These are phyloP conservation scores for Stomatorhinus walkeri DNA, from an alignment of 2,797 vertebrate genomes.

Conservation along the genomic window DNA sequence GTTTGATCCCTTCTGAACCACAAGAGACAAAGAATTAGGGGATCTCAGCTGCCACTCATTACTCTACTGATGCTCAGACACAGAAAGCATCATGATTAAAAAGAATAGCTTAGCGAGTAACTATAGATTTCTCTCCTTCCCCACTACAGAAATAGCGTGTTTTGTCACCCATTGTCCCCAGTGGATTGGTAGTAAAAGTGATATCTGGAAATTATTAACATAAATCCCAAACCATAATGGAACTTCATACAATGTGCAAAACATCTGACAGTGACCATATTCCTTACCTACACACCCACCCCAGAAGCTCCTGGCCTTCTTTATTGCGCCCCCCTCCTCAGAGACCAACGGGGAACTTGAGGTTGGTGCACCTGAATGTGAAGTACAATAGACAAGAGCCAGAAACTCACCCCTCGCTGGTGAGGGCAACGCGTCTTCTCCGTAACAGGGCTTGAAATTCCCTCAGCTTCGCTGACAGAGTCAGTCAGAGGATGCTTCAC, in stretches of 20 bases:
- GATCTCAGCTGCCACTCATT: background rate
- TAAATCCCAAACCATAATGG: background rate
- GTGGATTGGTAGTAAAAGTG: background rate
- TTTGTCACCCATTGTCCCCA: background rate
- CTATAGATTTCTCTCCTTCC: background rate
- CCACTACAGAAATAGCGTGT: background rate
- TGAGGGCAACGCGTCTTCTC: constrained; percentile 18
- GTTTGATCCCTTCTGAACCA: background rate
- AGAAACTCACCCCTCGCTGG: constrained; percentile 21
- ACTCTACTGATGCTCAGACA: background rate
- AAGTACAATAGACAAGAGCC: background rate
- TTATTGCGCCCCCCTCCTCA: background rate
- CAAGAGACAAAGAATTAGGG: background rate
- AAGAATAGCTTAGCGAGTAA: background rate
- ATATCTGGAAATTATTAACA: background rate
- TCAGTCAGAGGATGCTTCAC: constrained; percentile 43
- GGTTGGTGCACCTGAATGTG: background rate
- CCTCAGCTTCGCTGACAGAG: background rate
- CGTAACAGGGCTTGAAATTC: constrained; percentile 5
- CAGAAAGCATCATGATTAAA: background rate
- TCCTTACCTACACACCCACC: background rate
- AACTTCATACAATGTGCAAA: background rate
- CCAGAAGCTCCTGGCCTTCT: background rate
- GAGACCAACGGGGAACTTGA: background rate
- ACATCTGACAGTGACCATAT: background rate